Percentiles rank a stretch among this genome's conserved stretches.
Conservation (phyloP, 2,888 invertebrate species). For the Camptogramma bilineatum region DNA sequence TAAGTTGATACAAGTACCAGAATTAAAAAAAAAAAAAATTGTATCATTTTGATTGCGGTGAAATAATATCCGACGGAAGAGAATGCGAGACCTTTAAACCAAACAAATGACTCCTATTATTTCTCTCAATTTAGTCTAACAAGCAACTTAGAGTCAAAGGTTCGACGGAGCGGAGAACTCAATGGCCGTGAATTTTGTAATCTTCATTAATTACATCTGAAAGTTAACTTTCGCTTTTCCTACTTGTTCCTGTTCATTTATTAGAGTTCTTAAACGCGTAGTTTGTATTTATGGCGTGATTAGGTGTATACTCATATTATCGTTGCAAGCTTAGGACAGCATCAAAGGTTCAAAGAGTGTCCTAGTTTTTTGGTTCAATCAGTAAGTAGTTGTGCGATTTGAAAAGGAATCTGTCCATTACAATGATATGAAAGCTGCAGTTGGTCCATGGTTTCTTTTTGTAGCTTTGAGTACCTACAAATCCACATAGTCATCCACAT, state of each 20-base stretch:
- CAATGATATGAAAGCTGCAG: no score
- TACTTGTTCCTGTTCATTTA: constrained; percentile 68
- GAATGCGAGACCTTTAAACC: constrained; percentile 75
- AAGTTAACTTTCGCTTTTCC: constrained; percentile 72
- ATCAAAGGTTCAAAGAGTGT: neutral
- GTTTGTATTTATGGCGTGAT: constrained; percentile 12
- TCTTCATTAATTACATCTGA: constrained; percentile 82
- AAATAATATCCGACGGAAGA: constrained; percentile 64
- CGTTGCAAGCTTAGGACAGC: neutral
- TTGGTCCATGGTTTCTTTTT: no score
- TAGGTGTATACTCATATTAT: neutral
- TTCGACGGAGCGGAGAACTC: constrained; percentile 80
- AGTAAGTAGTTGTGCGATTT: no score
- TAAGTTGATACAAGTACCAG: no score
- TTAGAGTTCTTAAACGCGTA: constrained; percentile 45
- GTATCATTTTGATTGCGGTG: constrained; percentile 59
- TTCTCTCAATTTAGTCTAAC: constrained; percentile 84
- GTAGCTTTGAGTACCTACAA: no score
- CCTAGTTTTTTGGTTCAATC: no score
- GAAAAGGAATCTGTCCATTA: no score
- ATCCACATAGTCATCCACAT: no score
- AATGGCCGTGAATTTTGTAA: constrained; percentile 85
- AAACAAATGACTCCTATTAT: constrained; percentile 83
- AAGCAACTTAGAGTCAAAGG: constrained; percentile 82
- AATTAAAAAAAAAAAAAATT: constrained; percentile 34